phyloP scores from a whole-genome alignment of 2,113 vertebrate species.

The Geococcyx californianus region DNA sequence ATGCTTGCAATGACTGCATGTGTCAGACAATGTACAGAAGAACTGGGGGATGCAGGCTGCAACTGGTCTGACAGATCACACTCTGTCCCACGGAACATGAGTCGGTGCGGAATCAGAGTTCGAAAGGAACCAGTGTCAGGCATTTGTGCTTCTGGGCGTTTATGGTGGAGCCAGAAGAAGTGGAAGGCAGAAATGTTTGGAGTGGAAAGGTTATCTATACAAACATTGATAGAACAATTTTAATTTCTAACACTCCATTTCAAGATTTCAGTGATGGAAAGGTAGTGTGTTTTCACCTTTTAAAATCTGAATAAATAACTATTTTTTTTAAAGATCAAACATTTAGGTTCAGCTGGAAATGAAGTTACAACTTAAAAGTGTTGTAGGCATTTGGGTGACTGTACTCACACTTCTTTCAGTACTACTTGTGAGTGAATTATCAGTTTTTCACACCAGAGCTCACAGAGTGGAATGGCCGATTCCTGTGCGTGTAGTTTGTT shows the following conservation, averaged over 20 bases:
- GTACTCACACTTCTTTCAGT: neutral
- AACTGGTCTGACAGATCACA: rapidly evolving
- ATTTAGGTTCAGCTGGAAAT: neutral
- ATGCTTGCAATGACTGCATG: neutral
- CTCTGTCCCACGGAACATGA: rapidly evolving
- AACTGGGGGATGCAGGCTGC: neutral
- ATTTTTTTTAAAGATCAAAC: neutral
- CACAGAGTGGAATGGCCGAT: neutral
- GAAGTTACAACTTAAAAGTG: neutral
- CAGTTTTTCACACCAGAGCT: neutral
- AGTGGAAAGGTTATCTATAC: neutral
- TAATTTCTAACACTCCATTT: neutral
- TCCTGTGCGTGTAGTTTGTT: rapidly evolving
- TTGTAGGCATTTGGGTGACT: neutral
- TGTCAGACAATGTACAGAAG: neutral
- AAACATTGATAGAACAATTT: neutral
- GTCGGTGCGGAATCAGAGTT: rapidly evolving
- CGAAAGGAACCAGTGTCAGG: rapidly evolving
- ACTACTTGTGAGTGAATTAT: neutral
- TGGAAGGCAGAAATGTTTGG: neutral
- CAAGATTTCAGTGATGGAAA: neutral
- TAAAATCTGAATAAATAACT: neutral
- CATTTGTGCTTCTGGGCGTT: neutral
- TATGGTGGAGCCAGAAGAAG: neutral
- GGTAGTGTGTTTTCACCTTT: neutral